Evolutionary conservation across 2,888 invertebrate species (phyloP), one percentile per base, ranked within the genome.

Genomic region (Masnerella sp.): DNA sequence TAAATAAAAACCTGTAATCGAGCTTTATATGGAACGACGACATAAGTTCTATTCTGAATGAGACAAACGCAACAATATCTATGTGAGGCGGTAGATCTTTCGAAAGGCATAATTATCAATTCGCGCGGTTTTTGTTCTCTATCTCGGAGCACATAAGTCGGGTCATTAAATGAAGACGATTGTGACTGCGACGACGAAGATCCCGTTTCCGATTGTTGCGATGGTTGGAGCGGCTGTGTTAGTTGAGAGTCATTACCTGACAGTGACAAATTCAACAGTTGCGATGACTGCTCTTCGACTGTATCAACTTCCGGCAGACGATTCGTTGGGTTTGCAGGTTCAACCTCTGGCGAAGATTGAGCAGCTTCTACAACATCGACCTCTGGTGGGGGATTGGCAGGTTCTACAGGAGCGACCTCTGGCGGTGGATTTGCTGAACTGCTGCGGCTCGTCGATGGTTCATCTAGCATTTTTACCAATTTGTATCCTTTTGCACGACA

Each of bases 1-100:
- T 38, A 14, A n/a, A 30, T 43, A 32, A 28, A 58, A 43, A 15
- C 18, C 30, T 58, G 58, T 17, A 32, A 28, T 2, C 58, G 43
- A 15, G 32, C 58, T 43, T 43, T 15, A 14, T 17, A 11, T 30
- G 54, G 40, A n/a, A 54, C 25, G 12, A 54, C 40, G 8, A 38
- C 38, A 38, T 32, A 32, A 3, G 5, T 5, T 32, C 7, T 25
- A 25, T 25, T 25, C 7, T 25, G 25, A n/a, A n/a, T n/a, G n/a
- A 32, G 11, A n/a, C 32, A 32, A 9, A 32, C 32, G 32, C 32
- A 32, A 32, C 32, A 32, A 32, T 5, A 32, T 9, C n/a, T 32
- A n/a, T 32, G 32, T 32, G 32, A 9, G 7, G 32, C 7, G 11
- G n/a, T 32, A 32, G n/a, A 2, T n/a, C 32, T 5, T 32, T 32